Percentiles rank a stretch among this genome's conserved stretches.
phyloP scores from a whole-genome alignment of 1,140 invertebrate species.

The Phymastichus coffea region DNA sequence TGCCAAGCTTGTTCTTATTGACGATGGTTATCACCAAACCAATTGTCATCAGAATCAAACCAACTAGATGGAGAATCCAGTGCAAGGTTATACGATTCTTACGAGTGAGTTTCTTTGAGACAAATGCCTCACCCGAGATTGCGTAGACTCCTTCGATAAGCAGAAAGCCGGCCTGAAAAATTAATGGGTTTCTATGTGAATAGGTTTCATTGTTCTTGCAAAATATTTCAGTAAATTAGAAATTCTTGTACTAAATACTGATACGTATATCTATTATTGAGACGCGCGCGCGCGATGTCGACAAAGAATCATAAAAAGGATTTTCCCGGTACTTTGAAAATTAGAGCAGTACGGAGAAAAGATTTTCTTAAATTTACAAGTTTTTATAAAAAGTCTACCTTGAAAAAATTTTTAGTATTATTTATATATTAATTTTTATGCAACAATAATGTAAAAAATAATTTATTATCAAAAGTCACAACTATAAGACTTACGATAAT shows the following conservation, averaged over 20 bases:
- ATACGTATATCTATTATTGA: not conserved
- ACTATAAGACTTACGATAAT: no score
- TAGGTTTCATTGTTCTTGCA: not conserved
- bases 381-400: no score
- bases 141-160: conserved; percentile 45
- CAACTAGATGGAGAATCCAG: conserved; percentile 45
- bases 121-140: conserved; percentile 46
- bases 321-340: not conserved
- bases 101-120: conserved; percentile 36
- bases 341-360: not conserved
- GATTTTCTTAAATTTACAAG: no score
- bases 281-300: not conserved
- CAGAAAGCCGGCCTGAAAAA: conserved; percentile 44
- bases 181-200: not conserved
- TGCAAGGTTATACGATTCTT: conserved; percentile 42
- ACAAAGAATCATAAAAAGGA: not conserved
- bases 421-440: no score
- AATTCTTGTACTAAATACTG: no score
- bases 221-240: not conserved
- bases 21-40: conserved; percentile 47
- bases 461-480: no score
- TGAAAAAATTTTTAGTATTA: no score
- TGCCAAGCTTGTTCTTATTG: conserved; percentile 38
- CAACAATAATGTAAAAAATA: no score
- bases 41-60: conserved; percentile 37